phyloP scores from a whole-genome alignment of 2,888 invertebrate species.

The Lasioglossum lativentre region DNA sequence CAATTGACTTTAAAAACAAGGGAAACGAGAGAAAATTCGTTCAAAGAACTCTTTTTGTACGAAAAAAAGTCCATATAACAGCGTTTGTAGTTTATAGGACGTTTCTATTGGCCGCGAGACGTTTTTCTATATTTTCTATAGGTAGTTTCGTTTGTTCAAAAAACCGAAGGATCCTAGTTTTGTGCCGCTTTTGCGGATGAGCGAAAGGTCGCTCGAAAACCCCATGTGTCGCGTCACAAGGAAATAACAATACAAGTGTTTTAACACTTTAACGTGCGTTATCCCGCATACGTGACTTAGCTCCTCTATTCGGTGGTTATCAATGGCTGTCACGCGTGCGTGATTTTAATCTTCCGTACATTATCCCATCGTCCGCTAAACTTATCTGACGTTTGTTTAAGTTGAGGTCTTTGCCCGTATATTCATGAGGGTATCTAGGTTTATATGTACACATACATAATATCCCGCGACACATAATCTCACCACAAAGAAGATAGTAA shows the following conservation, averaged over 20 bases:
- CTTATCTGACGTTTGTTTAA: constrained; percentile 14
- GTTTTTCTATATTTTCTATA: neutral
- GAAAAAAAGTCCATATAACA: neutral
- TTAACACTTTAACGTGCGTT: constrained; percentile 8
- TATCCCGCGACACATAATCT: neutral
- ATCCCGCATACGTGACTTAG: constrained; percentile 16
- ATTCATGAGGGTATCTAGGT: neutral
- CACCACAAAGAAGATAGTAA: neutral
- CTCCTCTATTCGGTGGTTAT: constrained; percentile 5
- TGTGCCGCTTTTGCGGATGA: no score
- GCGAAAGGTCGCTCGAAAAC: neutral
- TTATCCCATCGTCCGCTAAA: constrained; percentile 16
- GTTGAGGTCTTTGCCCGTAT: constrained; percentile 4
- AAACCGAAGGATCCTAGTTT: neutral
- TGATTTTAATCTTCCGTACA: constrained; percentile 12
- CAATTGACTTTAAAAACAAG: neutral
- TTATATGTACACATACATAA: neutral
- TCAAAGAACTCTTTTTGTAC: neutral
- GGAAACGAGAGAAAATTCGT: neutral
- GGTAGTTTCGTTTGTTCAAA: neutral
- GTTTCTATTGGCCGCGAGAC: neutral
- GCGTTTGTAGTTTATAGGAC: neutral
- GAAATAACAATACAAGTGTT: constrained; percentile 4
- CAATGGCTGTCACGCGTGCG: constrained; percentile 3
- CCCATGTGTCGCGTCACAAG: neutral